These are phyloP conservation scores for Perizoma flavofasciatum DNA, from an alignment of 2,888 invertebrate genomes.

Conservation along the genomic window DNA sequence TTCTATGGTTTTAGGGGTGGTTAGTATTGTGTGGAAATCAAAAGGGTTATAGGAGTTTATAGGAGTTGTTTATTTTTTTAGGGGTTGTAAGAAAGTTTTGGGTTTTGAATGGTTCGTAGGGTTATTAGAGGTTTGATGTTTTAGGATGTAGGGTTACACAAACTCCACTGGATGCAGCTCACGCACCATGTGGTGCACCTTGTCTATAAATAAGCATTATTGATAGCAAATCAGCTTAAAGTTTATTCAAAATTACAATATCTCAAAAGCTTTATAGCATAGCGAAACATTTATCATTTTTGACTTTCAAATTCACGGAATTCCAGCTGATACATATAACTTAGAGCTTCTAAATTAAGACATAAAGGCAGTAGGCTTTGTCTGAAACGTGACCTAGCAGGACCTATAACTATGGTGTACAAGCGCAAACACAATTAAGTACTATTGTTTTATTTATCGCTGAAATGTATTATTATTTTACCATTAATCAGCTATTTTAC, in stretches of 20 bases:
- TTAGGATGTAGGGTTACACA: no score
- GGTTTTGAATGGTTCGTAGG: no score
- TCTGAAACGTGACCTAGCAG: conserved; percentile 66
- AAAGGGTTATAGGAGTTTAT: no score
- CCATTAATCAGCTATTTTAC: no score
- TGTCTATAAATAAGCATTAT: conserved; percentile 4
- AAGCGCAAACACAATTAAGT: conserved; percentile 34
- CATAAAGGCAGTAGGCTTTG: conserved; percentile 72
- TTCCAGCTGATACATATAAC: conserved; percentile 28
- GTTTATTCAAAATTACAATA: conserved; percentile 20
- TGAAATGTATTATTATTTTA: no score
- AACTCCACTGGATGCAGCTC: no score
- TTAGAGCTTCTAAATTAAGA: conserved; percentile 67
- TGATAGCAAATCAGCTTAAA: conserved; percentile 12
- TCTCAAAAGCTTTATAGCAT: neutral
- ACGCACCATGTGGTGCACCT: neutral
- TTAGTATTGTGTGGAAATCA: no score
- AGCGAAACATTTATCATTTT: conserved; percentile 25
- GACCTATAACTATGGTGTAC: conserved; percentile 61
- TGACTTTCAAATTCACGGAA: conserved; percentile 33
- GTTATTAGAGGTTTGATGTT: no score
- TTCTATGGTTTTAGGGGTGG: no score
- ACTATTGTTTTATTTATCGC: no score
- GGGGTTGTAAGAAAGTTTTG: no score
- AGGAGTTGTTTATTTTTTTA: no score